Evolutionary conservation across 2,888 invertebrate species (phyloP), one percentile per base, ranked within the genome.

Genomic region (Agonopterix arenella): DNA sequence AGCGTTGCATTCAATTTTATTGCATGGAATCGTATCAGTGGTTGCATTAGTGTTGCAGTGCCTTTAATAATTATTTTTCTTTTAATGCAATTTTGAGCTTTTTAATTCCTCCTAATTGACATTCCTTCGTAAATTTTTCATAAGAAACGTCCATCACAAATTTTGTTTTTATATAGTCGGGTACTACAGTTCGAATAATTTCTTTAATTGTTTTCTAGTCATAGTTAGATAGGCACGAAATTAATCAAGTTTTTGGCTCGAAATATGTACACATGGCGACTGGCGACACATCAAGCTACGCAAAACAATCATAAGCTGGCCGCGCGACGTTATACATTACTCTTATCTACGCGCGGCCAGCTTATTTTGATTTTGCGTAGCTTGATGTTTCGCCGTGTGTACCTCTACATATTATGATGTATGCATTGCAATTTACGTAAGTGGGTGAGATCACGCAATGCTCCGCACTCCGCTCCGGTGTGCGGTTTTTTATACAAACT

Each of bases 61-160:
- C 76, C 73, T 75, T 73, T 66, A 54, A 56, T 54, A 54, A 53
- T 59, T 53, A 49, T 62, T 57, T 53, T 55, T 55, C 54, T 60
- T 57, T 49, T 52, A 9, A 13, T 36, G 36, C 36, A 16, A 28
- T 11, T 16, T 11, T 13, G 4, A 28, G 28, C 28, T 5, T 5
- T 18, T 8, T 42, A 16, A 9, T 47, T 41, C 9, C 4, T 38
- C 10, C 8, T 37, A 46, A 59, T 60, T 62, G 44, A 64, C 60
- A 67, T 66, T 67, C 67, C 65, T 62, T 54, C 52, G 42, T 13
- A 43, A 8, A 43, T 16, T 43, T 43, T 28, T 5, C 5, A 28
- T 28, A 28, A 28, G 28, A n/a, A 9, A n/a, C 10, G n/a, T 41
- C 11, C 41, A 41, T 28, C 41, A 11, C 41, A 41, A n/a, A 11